Evolutionary conservation across 2,113 vertebrate genomes (phyloP).

Genomic region (Ailuropoda melanoleuca): DNA sequence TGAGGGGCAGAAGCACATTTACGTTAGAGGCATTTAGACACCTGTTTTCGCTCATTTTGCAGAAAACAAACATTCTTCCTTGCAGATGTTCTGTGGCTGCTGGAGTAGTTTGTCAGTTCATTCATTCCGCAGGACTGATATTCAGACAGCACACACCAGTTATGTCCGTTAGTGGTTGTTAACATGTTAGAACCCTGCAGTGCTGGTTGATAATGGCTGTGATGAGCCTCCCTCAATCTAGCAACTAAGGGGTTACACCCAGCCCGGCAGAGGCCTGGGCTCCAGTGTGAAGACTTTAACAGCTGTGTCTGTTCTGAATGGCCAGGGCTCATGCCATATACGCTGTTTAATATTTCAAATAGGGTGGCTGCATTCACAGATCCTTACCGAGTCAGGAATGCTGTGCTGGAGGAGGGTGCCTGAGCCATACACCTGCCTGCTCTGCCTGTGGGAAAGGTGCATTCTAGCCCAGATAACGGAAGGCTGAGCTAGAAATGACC

Average conservation of each 20-base stretch:
- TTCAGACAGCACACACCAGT: rapidly evolving
- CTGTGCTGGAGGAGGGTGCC: rapidly evolving
- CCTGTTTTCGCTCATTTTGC: not conserved
- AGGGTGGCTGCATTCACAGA: not conserved
- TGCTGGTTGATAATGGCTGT: not conserved
- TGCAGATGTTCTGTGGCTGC: not conserved
- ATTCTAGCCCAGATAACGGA: not conserved
- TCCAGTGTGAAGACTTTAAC: not conserved
- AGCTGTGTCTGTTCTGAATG: not conserved
- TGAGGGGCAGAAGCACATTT: rapidly evolving
- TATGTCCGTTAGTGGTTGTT: rapidly evolving
- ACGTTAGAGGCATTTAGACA: not conserved
- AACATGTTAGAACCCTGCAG: not conserved
- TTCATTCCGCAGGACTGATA: not conserved
- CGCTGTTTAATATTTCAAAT: not conserved
- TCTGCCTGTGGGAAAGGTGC: not conserved
- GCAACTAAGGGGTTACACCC: not conserved
- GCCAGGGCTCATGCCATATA: too few relatives aligned
- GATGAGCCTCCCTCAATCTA: not conserved
- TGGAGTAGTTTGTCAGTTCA: not conserved
- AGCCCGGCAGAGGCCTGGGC: not conserved
- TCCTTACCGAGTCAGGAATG: rapidly evolving
- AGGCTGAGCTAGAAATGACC: not conserved
- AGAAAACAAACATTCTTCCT: not conserved
- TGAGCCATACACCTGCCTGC: too few relatives aligned